Conservation (phyloP, 92 coral and sea anemone genomes). For the Epizoanthus ramosus region DNA sequence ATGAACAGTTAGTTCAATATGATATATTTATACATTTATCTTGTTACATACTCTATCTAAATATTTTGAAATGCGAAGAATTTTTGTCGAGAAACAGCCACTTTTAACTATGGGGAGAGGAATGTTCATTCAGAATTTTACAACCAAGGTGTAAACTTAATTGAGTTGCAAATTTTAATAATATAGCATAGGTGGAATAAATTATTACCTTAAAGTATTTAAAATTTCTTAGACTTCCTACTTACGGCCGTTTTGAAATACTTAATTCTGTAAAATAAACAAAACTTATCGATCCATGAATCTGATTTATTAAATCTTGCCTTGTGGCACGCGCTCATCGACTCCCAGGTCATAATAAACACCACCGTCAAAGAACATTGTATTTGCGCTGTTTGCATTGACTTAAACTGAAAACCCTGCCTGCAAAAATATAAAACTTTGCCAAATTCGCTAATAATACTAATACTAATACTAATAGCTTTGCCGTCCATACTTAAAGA, state of each 20-base stretch:
- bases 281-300: slow-evolving; percentile 15
- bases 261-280: slow-evolving; percentile 45
- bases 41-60: not conserved
- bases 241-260: slow-evolving; percentile 32
- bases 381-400: not conserved
- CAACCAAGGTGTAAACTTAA: slow-evolving; percentile 24
- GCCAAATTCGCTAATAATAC: too few species aligned
- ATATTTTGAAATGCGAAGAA: slow-evolving; percentile 16
- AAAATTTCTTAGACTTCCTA: not conserved
- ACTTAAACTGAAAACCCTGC: not conserved
- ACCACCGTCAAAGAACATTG: not conserved
- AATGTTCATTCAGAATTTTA: slow-evolving; percentile 28
- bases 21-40: slow-evolving; percentile 8
- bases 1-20: slow-evolving; percentile 22
- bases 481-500: not conserved
- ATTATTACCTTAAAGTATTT: slow-evolving; percentile 46
- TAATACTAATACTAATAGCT: too few species aligned
- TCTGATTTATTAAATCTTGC: slow-evolving; percentile 20
- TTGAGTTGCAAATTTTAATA: slow-evolving; percentile 26
- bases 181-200: slow-evolving; percentile 22
- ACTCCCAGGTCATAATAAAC: not conserved
- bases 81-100: slow-evolving; percentile 23
- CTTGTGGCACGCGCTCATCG: slow-evolving; percentile 28
- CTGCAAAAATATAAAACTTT: too few species aligned
- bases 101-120: slow-evolving; percentile 6